These are phyloP conservation scores for Sebastes oblongus DNA, from an alignment of 2,797 vertebrate genomes.

Conservation along the genomic window DNA sequence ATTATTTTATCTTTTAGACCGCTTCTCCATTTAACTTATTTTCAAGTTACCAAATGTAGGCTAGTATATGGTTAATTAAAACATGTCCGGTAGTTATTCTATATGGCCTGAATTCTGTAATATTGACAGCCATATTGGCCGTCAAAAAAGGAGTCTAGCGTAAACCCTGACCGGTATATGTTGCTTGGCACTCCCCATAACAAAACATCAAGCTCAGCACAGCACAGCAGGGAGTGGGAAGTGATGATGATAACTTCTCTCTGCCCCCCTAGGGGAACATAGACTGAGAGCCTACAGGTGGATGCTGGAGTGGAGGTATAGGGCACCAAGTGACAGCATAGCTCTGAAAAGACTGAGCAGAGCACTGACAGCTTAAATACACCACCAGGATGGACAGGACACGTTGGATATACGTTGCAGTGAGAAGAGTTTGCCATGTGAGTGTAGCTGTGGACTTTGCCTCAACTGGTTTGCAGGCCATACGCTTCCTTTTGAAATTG, in stretches of 20 bases:
- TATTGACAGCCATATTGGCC: too few relatives aligned
- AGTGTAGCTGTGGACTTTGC: background rate
- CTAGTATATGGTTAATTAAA: fast-evolving
- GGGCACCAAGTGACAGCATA: background rate
- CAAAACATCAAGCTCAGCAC: background rate
- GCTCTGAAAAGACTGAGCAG: background rate
- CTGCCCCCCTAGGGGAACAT: background rate
- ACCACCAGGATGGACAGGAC: background rate
- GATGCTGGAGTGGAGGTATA: background rate
- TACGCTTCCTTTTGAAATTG: background rate
- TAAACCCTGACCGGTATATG: too few relatives aligned
- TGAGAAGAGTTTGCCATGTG: background rate
- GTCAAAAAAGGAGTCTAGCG: too few relatives aligned
- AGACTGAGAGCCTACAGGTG: background rate
- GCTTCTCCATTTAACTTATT: too few relatives aligned
- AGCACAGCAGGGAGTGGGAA: background rate
- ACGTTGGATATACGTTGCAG: background rate
- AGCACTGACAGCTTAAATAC: background rate
- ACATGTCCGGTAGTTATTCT: too few relatives aligned
- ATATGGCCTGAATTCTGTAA: too few relatives aligned
- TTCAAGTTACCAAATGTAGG: too few relatives aligned
- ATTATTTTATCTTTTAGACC: too few relatives aligned
- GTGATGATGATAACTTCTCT: background rate
- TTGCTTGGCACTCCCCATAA: background rate
- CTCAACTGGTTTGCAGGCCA: background rate